Evolutionary conservation across 37 sponge, comb jelly and placozoan species (phyloP).

Genomic region (Hexactinellida sp.): DNA sequence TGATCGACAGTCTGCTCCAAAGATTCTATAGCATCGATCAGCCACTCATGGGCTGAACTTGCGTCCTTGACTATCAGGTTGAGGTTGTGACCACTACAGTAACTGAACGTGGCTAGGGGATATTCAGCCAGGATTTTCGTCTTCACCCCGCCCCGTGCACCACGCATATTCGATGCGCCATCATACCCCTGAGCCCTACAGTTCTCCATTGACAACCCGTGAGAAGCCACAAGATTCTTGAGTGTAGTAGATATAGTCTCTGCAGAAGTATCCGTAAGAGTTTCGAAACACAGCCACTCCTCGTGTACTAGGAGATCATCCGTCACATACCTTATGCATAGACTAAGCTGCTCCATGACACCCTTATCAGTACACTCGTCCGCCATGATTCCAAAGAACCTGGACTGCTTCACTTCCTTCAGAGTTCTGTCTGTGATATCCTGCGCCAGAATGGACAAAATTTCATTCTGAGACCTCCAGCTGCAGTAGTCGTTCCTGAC

Average conservation of each 20-base stretch:
- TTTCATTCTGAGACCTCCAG: slow-evolving; percentile 10
- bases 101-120: neutral
- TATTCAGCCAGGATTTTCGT: slow-evolving; percentile 13
- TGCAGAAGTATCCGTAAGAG: neutral
- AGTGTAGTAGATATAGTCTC: slow-evolving; percentile 12
- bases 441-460: slow-evolving; percentile 12
- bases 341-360: slow-evolving; percentile 3
- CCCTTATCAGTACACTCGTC: slow-evolving; percentile 16
- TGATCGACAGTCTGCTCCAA: slow-evolving; percentile 7
- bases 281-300: slow-evolving; percentile 13
- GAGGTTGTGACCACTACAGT: slow-evolving; percentile 13
- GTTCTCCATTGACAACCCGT: slow-evolving; percentile 16
- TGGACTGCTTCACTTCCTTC: neutral
- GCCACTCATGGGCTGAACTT: slow-evolving; percentile 10
- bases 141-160: slow-evolving; percentile 3
- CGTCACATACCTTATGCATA: slow-evolving; percentile 9
- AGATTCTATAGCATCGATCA: neutral
- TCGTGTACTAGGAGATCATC: slow-evolving; percentile 4
- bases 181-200: slow-evolving; percentile 19
- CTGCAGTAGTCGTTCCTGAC: slow-evolving; percentile 14
- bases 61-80: slow-evolving; percentile 12
- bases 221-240: slow-evolving; percentile 17
- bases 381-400: slow-evolving; percentile 16
- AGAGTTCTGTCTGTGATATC: slow-evolving; percentile 14
- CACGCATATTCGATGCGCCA: slow-evolving; percentile 16